Base-by-base conservation (phyloP, 2,888 invertebrate genomes). In the Dexiosoma caninum region DNA sequence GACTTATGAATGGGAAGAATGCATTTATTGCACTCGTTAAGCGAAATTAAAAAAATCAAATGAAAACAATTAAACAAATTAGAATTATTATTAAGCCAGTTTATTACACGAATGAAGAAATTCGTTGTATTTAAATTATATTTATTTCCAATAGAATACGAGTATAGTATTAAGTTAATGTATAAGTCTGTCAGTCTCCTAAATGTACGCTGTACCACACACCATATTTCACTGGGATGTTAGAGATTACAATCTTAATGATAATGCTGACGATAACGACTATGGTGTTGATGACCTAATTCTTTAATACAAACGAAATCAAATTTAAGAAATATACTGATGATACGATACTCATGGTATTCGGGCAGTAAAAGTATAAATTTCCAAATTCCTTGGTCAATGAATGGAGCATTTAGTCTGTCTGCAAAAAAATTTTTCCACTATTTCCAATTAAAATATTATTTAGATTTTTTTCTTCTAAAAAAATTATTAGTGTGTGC, bases 331-430 rank as follows among this genome's bases (percentile, higher is more conserved):
- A 30, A 59, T 7, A 59, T 37, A 37, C 59, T 19, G 27, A 46
- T n/a, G n/a, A n/a, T n/a, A n/a, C n/a, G n/a, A n/a, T 37, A 30
- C 30, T 51, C 0, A 10, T 42, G n/a, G 49, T 19, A 55, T 59
- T 12, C 9, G 7, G n/a, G 14, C 69, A 64, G 64, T n/a, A n/a
- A n/a, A n/a, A n/a, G n/a, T 70, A 74, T 78, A 62, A 49, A 69
- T 74, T 72, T 62, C 62, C 74, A 14, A 46, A 72, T 72, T 69
- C 53, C 67, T 69, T 79, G 78, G 74, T 64, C 74, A 79, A 64
- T 79, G 55, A 60, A 62, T 74, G 40, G n/a, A 70, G 44, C 46
- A 27, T 44, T 0, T 37, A 37, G 40, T 49, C 27, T 59, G 9
- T 44, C 32, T 23, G 55, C 46, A 40, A 49, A 21, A 51, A 30